Evolutionary conservation across 2,113 vertebrate species (phyloP).

Genomic region (Grammomys surdaster): DNA sequence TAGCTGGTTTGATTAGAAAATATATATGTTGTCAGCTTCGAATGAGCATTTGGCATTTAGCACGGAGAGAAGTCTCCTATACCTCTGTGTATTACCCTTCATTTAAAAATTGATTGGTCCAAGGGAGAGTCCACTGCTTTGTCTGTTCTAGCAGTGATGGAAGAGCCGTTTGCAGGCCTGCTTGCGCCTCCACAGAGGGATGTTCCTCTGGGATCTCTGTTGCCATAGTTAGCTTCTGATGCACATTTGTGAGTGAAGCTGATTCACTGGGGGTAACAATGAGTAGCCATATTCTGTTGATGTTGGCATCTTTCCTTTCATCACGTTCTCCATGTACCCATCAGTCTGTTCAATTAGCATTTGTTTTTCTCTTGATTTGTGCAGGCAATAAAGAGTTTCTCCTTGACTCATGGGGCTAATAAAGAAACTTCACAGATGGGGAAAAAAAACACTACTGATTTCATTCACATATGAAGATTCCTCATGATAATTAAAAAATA

Average conservation of each 20-base stretch:
- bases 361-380: slow-evolving; percentile 72
- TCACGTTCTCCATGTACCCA: slow-evolving; percentile 67
- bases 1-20: slow-evolving; percentile 72
- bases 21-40: slow-evolving; percentile 65
- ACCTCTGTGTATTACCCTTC: slow-evolving; percentile 61
- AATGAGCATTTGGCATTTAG: slow-evolving; percentile 63
- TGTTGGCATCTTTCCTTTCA: slow-evolving; percentile 63
- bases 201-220: slow-evolving; percentile 63
- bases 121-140: slow-evolving; percentile 53
- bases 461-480: slow-evolving; percentile 26
- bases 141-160: slow-evolving; percentile 46
- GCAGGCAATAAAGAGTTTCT: slow-evolving; percentile 63
- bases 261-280: slow-evolving; percentile 57
- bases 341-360: slow-evolving; percentile 79
- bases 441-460: neutral
- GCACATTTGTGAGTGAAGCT: slow-evolving; percentile 60
- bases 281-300: slow-evolving; percentile 60
- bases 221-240: slow-evolving; percentile 54
- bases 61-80: slow-evolving; percentile 59
- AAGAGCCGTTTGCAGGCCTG: slow-evolving; percentile 32
- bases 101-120: slow-evolving; percentile 66
- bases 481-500: slow-evolving; percentile 8
- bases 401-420: slow-evolving; percentile 46
- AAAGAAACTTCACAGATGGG: slow-evolving; percentile 42
- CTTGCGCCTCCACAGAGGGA: slow-evolving; percentile 26